A percentile compares a stretch with the other conserved stretches of the same genome.
Evolutionary conservation across 2,888 invertebrate genomes (phyloP).

Genomic region (Ophion costatus): DNA sequence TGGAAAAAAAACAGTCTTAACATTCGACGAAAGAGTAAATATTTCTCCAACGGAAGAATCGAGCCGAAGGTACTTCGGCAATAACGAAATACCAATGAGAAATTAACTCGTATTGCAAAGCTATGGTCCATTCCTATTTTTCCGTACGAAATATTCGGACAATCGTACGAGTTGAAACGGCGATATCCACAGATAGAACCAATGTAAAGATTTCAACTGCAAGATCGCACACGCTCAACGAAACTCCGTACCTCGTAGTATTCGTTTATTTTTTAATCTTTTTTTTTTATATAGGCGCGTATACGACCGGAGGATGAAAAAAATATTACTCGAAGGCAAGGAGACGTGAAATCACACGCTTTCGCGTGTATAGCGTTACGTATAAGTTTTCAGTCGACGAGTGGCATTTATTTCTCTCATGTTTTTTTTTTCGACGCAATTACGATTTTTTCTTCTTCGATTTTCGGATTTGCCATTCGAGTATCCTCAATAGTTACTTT

Average conservation of each 20-base stretch:
- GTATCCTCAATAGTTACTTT: slow-evolving; percentile 69
- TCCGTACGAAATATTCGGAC: slow-evolving; percentile 65
- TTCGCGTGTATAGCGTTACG: slow-evolving; percentile 73
- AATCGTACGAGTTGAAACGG: slow-evolving; percentile 34
- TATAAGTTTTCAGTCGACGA: slow-evolving; percentile 63
- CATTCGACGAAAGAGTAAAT: slow-evolving; percentile 5
- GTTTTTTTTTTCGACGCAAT: slow-evolving; percentile 41
- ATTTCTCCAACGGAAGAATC: background rate
- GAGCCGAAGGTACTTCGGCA: background rate
- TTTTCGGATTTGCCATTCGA: slow-evolving; percentile 52
- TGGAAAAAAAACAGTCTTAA: slow-evolving; percentile 15
- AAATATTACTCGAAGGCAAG: slow-evolving; percentile 38
- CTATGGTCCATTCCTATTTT: slow-evolving; percentile 69
- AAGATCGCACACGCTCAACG: slow-evolving; percentile 51
- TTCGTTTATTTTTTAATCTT: slow-evolving; percentile 5
- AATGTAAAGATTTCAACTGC: slow-evolving; percentile 29
- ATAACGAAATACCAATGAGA: slow-evolving; percentile 16
- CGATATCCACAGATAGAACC: background rate
- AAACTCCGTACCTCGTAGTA: slow-evolving; percentile 9
- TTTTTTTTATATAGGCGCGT: slow-evolving; percentile 12
- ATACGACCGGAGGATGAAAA: slow-evolving; percentile 29
- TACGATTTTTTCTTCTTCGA: slow-evolving; percentile 47
- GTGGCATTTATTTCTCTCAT: slow-evolving; percentile 50
- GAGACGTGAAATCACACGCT: slow-evolving; percentile 38
- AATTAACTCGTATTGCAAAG: slow-evolving; percentile 3